These are phyloP conservation scores for Pachyramphus minor DNA, from an alignment of 2,113 vertebrate genomes.

Conservation along the genomic window DNA sequence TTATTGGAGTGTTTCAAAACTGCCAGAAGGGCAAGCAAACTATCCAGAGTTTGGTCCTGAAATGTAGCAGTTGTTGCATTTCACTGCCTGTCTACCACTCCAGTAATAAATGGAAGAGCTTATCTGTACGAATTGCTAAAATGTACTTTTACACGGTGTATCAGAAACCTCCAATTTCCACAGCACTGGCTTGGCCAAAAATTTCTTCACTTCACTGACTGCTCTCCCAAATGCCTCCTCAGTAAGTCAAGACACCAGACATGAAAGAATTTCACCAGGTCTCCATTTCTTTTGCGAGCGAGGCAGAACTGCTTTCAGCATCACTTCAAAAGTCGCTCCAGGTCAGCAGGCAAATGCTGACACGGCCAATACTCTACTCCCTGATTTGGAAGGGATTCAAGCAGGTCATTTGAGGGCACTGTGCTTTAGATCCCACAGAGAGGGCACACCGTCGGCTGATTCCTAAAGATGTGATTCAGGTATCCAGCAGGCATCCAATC, in stretches of 20 bases:
- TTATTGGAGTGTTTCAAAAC: not conserved
- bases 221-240: not conserved
- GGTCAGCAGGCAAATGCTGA: not conserved
- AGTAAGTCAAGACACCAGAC: not conserved
- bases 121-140: not conserved
- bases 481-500: not conserved
- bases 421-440: not conserved
- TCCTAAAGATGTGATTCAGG: not conserved
- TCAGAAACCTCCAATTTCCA: not conserved
- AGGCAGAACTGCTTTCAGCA: not conserved
- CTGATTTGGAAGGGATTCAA: not conserved
- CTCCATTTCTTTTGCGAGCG: not conserved
- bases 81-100: not conserved
- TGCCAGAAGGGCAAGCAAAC: not conserved
- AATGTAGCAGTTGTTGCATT: not conserved
- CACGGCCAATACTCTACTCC: rapidly evolving
- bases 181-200: not conserved
- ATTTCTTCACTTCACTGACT: not conserved
- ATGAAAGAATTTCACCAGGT: not conserved
- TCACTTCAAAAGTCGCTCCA: not conserved
- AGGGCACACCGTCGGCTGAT: not conserved
- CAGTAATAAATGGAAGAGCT: not conserved
- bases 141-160: rapidly evolving
- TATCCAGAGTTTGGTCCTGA: not conserved
- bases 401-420: not conserved